Evolutionary conservation across 1,140 invertebrate species (phyloP).

Genomic region (Rhynchophorus ferrugineus): DNA sequence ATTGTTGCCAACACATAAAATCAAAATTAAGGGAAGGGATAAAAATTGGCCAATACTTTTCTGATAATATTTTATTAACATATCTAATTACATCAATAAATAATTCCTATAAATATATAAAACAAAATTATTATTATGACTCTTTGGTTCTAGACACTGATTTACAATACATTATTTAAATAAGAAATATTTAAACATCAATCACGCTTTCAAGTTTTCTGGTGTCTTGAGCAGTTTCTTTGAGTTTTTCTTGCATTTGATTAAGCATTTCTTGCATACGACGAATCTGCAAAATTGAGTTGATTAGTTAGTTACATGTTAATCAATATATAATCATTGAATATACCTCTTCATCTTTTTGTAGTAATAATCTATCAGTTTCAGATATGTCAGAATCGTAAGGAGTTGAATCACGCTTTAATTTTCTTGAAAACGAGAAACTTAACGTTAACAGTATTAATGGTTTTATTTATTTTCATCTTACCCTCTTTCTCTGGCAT

Average conservation of each 20-base stretch:
- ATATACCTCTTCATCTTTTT: constrained; percentile 88
- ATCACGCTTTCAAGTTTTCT: constrained; percentile 74
- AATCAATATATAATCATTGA: no score
- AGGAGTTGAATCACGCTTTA: constrained; percentile 69
- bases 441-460: constrained; percentile 10
- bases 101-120: constrained; percentile 15
- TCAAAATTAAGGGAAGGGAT: no score
- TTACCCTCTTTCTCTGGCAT: constrained; percentile 72
- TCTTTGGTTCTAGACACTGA: constrained; percentile 19
- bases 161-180: constrained; percentile 9
- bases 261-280: constrained; percentile 94
- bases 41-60: no score
- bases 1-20: no score
- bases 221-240: constrained; percentile 63
- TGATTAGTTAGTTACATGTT: no score
- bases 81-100: constrained; percentile 18
- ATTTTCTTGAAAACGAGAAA: constrained; percentile 52
- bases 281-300: constrained; percentile 73
- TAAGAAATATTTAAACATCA: constrained; percentile 67
- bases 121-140: constrained; percentile 14
- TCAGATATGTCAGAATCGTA: constrained; percentile 72
- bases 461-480: constrained; percentile 23
- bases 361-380: constrained; percentile 75
- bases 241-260: constrained; percentile 94
- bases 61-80: constrained; percentile 18